These are phyloP conservation scores for Corapipo altera DNA, from an alignment of 2,113 vertebrate species.

Conservation along the genomic window DNA sequence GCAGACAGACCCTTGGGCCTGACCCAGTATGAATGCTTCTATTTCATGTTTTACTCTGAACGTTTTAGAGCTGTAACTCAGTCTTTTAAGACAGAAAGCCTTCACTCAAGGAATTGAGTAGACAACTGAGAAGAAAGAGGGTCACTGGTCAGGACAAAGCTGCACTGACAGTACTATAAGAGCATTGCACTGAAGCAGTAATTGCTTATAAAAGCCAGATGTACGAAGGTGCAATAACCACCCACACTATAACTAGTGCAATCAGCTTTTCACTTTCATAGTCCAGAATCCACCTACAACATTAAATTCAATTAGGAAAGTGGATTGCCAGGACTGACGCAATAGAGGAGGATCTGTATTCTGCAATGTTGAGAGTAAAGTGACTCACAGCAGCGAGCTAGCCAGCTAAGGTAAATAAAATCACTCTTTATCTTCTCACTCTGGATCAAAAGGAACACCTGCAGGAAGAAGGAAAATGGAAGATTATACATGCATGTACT, in stretches of 20 bases:
- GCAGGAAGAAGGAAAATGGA: constrained; percentile 42
- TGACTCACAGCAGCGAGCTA: constrained; percentile 94
- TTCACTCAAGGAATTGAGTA: not conserved
- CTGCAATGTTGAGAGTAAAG: constrained; percentile 15
- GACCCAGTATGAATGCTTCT: not conserved
- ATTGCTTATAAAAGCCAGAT: not conserved
- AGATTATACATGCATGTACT: not conserved
- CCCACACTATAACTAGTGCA: not conserved
- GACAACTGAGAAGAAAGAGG: not conserved
- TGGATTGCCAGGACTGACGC: constrained; percentile 28
- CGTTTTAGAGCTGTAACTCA: not conserved
- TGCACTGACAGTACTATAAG: not conserved
- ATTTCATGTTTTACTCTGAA: not conserved
- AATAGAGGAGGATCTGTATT: constrained; percentile 22
- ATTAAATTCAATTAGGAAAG: constrained; percentile 37
- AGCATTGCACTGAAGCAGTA: not conserved
- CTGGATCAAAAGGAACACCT: constrained; percentile 95
- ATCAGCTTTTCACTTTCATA: constrained; percentile 39
- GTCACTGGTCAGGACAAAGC: not conserved
- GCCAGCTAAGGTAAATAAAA: constrained; percentile 94
- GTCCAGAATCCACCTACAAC: constrained; percentile 29
- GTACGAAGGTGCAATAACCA: constrained; percentile 6
- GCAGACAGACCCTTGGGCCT: not conserved
- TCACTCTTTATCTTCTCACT: constrained; percentile 97
- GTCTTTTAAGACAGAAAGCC: constrained; percentile 4